phyloP scores from a whole-genome alignment of 2,888 invertebrate genomes.

The Neuroscelio doddi region DNA sequence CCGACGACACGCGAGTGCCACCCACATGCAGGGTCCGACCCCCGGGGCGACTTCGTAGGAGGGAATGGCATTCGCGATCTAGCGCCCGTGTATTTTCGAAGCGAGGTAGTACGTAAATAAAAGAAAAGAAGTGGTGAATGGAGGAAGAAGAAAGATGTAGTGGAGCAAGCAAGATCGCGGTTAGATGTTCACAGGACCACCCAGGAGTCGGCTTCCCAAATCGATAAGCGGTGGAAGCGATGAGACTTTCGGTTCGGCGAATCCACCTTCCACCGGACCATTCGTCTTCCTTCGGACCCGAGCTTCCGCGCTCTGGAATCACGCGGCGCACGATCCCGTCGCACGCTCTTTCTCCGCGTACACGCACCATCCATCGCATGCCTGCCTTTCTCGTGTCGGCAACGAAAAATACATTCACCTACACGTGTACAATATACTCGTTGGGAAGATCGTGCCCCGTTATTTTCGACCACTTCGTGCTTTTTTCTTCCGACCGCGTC shows the following conservation, averaged over 20 bases:
- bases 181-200: constrained; percentile 30
- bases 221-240: constrained; percentile 30
- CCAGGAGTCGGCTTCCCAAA: constrained; percentile 38
- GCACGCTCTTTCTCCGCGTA: not conserved
- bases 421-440: not conserved
- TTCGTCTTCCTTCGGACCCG: constrained; percentile 6
- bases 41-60: constrained; percentile 55
- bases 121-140: constrained; percentile 6
- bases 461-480: constrained; percentile 12
- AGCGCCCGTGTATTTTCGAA: constrained; percentile 63
- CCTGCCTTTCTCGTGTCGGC: no score
- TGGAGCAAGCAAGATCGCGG: constrained; percentile 21
- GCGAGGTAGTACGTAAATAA: constrained; percentile 37
- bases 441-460: constrained; percentile 19
- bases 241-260: constrained; percentile 22
- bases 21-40: constrained; percentile 59
- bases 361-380: constrained; percentile 19
- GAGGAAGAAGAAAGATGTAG: constrained; percentile 19
- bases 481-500: constrained; percentile 7
- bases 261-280: constrained; percentile 16
- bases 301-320: constrained; percentile 28
- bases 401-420: not conserved
- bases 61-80: constrained; percentile 42
- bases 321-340: constrained; percentile 10
- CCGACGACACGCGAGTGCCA: constrained; percentile 60